phyloP scores from a whole-genome alignment of 1,140 invertebrate species.

The Ceratina japonica region DNA sequence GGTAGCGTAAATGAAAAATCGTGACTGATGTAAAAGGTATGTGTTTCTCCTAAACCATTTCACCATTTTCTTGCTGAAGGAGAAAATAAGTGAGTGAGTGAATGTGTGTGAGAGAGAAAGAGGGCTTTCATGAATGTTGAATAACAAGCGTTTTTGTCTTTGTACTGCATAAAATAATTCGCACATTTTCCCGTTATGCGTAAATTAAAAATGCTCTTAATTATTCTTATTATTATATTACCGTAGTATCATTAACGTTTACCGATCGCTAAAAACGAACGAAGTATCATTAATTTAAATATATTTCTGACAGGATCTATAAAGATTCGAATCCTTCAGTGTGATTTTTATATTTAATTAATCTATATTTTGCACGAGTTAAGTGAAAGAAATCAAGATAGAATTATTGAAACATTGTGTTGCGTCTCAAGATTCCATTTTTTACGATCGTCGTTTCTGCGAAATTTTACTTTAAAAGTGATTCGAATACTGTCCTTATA shows the following conservation, averaged over 20 bases:
- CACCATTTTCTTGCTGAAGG: conserved; percentile 20
- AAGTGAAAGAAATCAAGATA: background rate
- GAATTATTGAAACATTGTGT: background rate
- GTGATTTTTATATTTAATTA: conserved; percentile 30
- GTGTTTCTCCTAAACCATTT: conserved; percentile 39
- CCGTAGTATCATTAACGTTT: conserved; percentile 51
- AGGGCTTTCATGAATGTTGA: conserved; percentile 36
- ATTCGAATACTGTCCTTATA: background rate
- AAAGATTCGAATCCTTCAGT: background rate
- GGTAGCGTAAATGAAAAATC: conserved; percentile 53
- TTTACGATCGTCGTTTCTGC: background rate
- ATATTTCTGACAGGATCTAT: conserved; percentile 10
- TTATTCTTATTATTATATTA: conserved; percentile 48
- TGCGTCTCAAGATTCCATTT: background rate
- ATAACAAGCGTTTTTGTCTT: conserved; percentile 26
- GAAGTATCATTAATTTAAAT: conserved; percentile 57
- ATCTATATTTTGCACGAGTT: background rate
- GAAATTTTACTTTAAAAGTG: background rate
- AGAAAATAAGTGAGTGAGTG: conserved; percentile 3
- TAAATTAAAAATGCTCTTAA: conserved; percentile 42
- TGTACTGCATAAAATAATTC: conserved; percentile 44
- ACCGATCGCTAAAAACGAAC: conserved; percentile 37
- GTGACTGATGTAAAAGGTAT: conserved; percentile 50
- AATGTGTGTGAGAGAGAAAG: conserved; percentile 23
- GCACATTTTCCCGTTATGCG: conserved; percentile 46